Evolutionary conservation across 2,888 invertebrate genomes (phyloP), one percentile per base, ranked within the genome.

Genomic region (Bellardia bayeri): DNA sequence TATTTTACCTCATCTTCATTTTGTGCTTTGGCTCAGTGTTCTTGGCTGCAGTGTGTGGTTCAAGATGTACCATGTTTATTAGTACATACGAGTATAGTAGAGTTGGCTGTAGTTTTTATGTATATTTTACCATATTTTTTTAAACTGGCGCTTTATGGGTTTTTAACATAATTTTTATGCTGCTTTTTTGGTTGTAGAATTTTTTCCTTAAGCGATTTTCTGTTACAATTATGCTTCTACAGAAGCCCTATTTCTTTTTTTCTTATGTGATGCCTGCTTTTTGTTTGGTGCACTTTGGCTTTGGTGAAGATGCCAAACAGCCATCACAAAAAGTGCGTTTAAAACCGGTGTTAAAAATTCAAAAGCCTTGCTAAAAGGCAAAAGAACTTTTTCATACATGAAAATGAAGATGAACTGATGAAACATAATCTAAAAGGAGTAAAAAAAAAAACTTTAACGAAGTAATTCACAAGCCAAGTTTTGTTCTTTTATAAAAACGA

Each of bases 211-310:
- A 85, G 85, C 80, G 69, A 42, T 81, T 80, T 80, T 69, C 66
- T 80, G 80, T 80, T 51, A 75, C 33, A 63, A 56, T 81, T 69
- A n/a, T 75, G 85, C 85, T 85, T 85, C 85, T 81, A 40, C 85
- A 85, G 85, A 81, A 85, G 85, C 80, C 63, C 30, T 45, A 14
- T 61, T 74, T 54, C 37, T 16, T 56, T n/a, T 68, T 16, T 37
- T 42, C 13, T 56, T 16, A 13, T 56, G 5, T 40, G n/a, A 45
- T 23, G 4, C 16, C 9, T 11, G 23, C 23, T 37, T 49, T 45
- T 54, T 45, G 3, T 45, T 7, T 63, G 33, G 14, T 54, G 54
- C 64, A 49, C 63, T 85, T 85, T 63, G 64, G 56, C 69, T 72
- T 74, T 30, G 58, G 49, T 30, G 64, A 54, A 33, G 54, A 56